Conservation (phyloP, 2,113 vertebrate genomes). For the Planiliza haematocheilus region DNA sequence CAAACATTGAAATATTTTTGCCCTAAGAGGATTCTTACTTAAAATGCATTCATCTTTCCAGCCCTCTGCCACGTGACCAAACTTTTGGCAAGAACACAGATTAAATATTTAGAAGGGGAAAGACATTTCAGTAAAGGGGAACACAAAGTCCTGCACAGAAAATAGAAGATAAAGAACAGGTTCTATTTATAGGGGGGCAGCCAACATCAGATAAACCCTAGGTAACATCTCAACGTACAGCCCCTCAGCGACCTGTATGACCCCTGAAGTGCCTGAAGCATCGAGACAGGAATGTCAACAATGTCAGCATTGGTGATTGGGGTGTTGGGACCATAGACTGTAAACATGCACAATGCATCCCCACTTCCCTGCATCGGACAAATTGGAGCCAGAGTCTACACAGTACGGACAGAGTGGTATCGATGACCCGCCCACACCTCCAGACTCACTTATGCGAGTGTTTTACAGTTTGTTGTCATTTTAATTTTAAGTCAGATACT, state of each 20-base stretch:
- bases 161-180: too few species aligned
- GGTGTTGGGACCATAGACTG: too few species aligned
- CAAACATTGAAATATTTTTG: conserved; percentile 14
- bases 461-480: too few species aligned
- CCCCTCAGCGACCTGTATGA: background rate
- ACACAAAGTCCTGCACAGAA: conserved; percentile 29
- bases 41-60: conserved; percentile 3
- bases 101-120: conserved; percentile 49
- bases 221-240: background rate
- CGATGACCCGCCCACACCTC: too few species aligned
- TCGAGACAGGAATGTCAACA: background rate
- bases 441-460: too few species aligned
- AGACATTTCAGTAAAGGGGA: conserved; percentile 11
- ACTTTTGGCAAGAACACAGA: background rate
- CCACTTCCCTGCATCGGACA: too few species aligned
- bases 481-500: too few species aligned
- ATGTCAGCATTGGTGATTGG: background rate
- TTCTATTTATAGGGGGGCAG: conserved; percentile 10
- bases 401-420: too few species aligned
- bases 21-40: background rate
- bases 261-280: background rate
- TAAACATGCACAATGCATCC: too few species aligned
- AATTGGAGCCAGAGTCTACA: too few species aligned
- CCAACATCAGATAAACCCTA: background rate
- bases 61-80: conserved; percentile 1